Percentiles rank a stretch among this genome's conserved stretches.
Conservation (phyloP, 2,113 vertebrate species). For the Mus pahari region DNA sequence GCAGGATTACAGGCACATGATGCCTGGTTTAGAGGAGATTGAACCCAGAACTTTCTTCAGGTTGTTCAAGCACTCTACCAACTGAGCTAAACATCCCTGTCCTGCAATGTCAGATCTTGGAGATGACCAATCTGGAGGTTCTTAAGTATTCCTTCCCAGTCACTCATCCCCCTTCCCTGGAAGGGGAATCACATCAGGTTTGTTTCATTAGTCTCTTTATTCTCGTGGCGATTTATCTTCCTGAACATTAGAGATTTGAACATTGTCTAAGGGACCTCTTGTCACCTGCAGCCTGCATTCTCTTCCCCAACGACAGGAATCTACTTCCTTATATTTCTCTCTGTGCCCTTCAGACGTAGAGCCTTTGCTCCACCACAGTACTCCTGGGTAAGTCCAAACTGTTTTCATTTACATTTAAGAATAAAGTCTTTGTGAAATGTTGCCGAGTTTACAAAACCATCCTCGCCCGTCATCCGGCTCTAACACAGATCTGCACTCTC, state of each 20-base stretch:
- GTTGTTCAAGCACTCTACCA: background rate
- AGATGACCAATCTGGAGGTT: accelerated
- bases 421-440: background rate
- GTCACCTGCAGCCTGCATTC: accelerated
- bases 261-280: background rate
- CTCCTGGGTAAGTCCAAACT: background rate
- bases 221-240: background rate
- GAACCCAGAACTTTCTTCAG: background rate
- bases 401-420: background rate
- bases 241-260: background rate
- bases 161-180: background rate
- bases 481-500: background rate
- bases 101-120: background rate
- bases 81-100: background rate
- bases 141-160: accelerated
- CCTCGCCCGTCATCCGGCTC: background rate
- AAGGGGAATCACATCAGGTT: accelerated
- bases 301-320: background rate
- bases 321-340: background rate
- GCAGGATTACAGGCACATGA: background rate
- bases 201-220: background rate
- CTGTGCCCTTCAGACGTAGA: background rate
- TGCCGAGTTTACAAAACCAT: background rate
- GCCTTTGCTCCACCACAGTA: background rate
- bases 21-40: background rate